Evolutionary conservation across 2,797 vertebrate species (phyloP), one percentile per base, ranked within the genome.

Genomic region (Setipinna tenuifilis): DNA sequence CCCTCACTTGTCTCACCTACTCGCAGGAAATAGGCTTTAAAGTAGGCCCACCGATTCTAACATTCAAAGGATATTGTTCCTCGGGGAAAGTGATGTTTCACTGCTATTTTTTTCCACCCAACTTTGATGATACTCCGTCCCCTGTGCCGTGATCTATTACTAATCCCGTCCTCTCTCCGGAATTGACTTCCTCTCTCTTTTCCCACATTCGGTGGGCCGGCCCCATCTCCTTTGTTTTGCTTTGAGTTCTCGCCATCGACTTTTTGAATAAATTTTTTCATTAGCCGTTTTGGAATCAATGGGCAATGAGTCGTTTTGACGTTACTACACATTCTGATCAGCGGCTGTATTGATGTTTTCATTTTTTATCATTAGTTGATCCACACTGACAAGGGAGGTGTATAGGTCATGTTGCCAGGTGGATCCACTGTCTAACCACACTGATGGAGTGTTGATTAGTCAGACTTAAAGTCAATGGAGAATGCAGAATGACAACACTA

Each of bases 281-380:
- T 89, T 90, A 82, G 88, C 88, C 92, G 92, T 90, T 90, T 92
- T 93, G 89, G 93, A 95, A 93, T 94, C 93, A 93, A 93, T 94
- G 93, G 93, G 86, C 88, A 93, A 93, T 94, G 91, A 94, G 89
- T 93, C 93, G n/a, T 92, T 88, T 90, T 87, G 88, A 90, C 90
- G 89, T 89, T 89, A 91, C 88, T 90, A 91, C 90, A 31, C 86
- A 84, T 93, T 93, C 93, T 89, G 92, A 93, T 92, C 93, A 92
- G 90, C 94, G 91, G 86, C 86, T 85, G 82, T 93, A 94, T 94
- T 93, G 91, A 94, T 94, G 88, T 94, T 94, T 93, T 91, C 89
- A 93, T 95, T 91, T 93, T 93, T 94, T 92, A 91, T 90, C 85
- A 92, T 94, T 93, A 93, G 90, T 91, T 88, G 87, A 90, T 86